Evolutionary conservation across 2,113 vertebrate species (phyloP).

Genomic region (Redunca redunca): DNA sequence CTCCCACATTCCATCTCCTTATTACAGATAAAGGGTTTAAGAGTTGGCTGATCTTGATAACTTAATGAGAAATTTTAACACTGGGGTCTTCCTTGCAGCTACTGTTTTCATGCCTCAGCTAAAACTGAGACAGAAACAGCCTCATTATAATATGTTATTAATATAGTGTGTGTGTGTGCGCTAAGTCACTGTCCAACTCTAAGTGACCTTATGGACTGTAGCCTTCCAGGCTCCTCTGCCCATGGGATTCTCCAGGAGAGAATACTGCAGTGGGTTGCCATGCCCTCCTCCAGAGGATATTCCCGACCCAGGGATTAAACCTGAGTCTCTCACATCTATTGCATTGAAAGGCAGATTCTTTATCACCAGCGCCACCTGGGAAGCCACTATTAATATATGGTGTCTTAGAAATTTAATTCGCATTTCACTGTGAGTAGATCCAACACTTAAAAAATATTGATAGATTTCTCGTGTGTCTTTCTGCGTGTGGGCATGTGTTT

Average conservation of each 20-base stretch:
- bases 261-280: not conserved
- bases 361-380: not conserved
- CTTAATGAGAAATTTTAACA: not conserved
- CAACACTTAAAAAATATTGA: not conserved
- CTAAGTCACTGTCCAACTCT: not conserved
- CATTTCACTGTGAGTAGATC: not conserved
- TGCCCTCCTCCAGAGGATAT: not conserved
- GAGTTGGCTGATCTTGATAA: not conserved
- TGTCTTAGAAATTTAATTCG: not conserved
- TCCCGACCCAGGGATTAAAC: not conserved
- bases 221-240: not conserved
- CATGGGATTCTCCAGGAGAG: not conserved
- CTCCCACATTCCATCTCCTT: accelerated
- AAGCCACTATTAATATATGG: not conserved
- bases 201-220: not conserved
- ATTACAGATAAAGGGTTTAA: not conserved
- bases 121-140: not conserved
- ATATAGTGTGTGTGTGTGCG: not conserved
- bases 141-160: not conserved
- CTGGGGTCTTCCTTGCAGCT: not conserved
- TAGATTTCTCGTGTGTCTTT: not conserved
- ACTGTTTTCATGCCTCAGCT: not conserved
- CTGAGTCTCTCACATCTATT: not conserved
- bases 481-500: not conserved
- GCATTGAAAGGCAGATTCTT: not conserved